These are phyloP conservation scores for Pseudomyrmex concolor DNA, from an alignment of 1,140 invertebrate genomes.

Conservation along the genomic window DNA sequence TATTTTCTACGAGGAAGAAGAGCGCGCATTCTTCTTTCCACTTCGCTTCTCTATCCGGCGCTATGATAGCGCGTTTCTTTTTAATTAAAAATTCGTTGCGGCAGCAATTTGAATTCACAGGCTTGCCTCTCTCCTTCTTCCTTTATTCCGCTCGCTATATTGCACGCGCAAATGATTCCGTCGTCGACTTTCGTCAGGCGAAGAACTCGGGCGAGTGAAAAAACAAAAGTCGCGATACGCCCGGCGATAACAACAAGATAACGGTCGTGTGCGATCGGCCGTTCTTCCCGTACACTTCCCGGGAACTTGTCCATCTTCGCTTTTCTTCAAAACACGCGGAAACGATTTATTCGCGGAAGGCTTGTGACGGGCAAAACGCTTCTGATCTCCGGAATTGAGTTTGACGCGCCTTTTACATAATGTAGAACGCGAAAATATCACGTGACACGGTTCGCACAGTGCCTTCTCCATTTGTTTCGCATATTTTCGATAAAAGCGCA, in stretches of 20 bases:
- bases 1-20: neutral
- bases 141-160: neutral
- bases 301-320: no score
- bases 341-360: neutral
- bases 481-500: neutral
- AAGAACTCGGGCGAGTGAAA: neutral
- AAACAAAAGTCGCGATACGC: neutral
- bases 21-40: neutral
- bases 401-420: neutral
- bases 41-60: no score
- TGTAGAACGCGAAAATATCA: no score
- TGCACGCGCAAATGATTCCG: slow-evolving; percentile 6
- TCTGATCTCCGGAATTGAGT: neutral
- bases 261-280: neutral
- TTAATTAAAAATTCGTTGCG: slow-evolving; percentile 52
- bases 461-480: neutral
- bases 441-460: no score
- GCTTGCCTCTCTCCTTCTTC: neutral
- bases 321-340: neutral
- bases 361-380: neutral
- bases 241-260: neutral
- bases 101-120: slow-evolving; percentile 39
- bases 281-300: neutral
- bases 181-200: neutral
- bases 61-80: neutral